These are phyloP conservation scores for Strigops habroptila DNA, from an alignment of 2,113 vertebrate species.

Conservation along the genomic window DNA sequence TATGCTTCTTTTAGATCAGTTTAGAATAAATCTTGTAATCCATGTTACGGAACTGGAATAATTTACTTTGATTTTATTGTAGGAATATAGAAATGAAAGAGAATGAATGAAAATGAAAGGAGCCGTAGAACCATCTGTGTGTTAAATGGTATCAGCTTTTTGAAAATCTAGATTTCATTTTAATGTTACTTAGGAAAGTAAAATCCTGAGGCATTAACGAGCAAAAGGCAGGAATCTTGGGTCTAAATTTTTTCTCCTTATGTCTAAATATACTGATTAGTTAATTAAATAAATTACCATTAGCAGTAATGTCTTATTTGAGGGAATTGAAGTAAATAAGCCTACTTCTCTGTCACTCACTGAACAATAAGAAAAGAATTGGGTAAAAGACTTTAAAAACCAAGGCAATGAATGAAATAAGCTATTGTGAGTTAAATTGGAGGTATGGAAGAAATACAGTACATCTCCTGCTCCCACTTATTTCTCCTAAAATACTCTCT, in stretches of 20 bases:
- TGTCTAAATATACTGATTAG: neutral
- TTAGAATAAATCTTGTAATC: neutral
- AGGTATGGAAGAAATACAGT: neutral
- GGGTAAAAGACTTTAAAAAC: neutral
- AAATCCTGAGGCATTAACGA: neutral
- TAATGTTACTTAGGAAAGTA: neutral
- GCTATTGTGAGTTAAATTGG: neutral
- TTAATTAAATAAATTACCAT: slow-evolving; percentile 6
- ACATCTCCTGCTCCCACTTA: neutral
- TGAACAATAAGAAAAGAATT: neutral
- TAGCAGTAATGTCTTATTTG: neutral
- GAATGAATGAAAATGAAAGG: neutral
- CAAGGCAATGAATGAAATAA: neutral
- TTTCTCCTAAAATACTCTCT: neutral
- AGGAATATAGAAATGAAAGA: neutral
- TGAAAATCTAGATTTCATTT: neutral
- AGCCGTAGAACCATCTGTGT: neutral
- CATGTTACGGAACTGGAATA: neutral
- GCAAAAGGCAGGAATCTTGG: neutral
- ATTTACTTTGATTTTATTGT: neutral
- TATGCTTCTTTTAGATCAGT: neutral
- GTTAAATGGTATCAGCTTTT: neutral
- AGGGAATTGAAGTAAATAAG: neutral
- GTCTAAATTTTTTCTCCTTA: neutral
- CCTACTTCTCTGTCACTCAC: neutral